A percentile compares a stretch with the other conserved stretches of the same genome.
Conservation (phyloP, 2,888 invertebrate genomes). For the Athripsodes cinereus region DNA sequence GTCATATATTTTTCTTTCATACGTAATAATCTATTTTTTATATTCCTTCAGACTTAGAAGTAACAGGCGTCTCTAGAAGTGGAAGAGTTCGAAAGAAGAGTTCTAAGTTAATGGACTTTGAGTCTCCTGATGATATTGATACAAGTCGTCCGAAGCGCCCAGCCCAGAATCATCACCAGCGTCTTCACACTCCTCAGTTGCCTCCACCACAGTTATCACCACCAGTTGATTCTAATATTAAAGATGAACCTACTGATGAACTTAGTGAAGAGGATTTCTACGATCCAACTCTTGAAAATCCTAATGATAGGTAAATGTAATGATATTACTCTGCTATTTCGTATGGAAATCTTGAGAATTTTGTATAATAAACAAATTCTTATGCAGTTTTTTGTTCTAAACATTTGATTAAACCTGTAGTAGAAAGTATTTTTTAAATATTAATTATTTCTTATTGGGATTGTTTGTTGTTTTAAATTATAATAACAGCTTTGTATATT, state of each 20-base stretch:
- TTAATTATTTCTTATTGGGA: too few relatives aligned
- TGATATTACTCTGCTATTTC: too few relatives aligned
- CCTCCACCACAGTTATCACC: slow-evolving; percentile 3
- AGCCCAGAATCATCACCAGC: background rate
- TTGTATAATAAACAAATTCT: too few relatives aligned
- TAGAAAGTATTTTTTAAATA: too few relatives aligned
- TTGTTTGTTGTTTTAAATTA: too few relatives aligned
- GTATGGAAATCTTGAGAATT: too few relatives aligned
- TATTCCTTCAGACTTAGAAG: slow-evolving; percentile 49
- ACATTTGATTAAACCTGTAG: too few relatives aligned
- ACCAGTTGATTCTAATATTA: slow-evolving; percentile 26
- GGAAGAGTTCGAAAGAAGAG: slow-evolving; percentile 92
- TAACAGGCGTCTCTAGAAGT: slow-evolving; percentile 82
- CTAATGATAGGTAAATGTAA: slow-evolving; percentile 30
- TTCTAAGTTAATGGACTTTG: slow-evolving; percentile 89
- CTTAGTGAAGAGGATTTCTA: slow-evolving; percentile 45
- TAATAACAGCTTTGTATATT: too few relatives aligned
- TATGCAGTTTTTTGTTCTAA: too few relatives aligned
- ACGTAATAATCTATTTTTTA: too few relatives aligned
- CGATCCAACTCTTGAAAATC: slow-evolving; percentile 44
- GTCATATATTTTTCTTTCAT: too few relatives aligned
- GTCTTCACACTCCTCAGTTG: background rate
- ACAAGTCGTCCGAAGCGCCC: slow-evolving; percentile 33
- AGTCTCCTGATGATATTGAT: slow-evolving; percentile 82
- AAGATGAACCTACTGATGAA: slow-evolving; percentile 29